These are phyloP conservation scores for Gibbula magus DNA, from an alignment of 2,888 invertebrate genomes.

Conservation along the genomic window DNA sequence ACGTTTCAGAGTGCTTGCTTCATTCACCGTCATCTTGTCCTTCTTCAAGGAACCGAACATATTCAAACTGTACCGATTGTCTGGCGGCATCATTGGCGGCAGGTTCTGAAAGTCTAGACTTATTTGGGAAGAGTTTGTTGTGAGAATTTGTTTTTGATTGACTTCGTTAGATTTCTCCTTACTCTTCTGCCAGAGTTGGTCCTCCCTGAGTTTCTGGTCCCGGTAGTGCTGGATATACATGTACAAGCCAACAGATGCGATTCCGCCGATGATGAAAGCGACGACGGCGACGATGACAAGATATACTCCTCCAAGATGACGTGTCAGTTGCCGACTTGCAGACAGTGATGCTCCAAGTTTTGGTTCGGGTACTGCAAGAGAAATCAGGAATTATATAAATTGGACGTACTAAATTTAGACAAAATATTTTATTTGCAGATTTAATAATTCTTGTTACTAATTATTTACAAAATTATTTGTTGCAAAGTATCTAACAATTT, in stretches of 20 bases:
- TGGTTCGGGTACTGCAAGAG: neutral
- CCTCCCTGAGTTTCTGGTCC: conserved; percentile 26
- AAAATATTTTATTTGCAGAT: too few species aligned
- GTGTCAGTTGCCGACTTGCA: neutral
- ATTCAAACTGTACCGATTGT: conserved; percentile 26
- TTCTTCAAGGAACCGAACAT: conserved; percentile 39
- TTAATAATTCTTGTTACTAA: too few species aligned
- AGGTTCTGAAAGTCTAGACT: conserved; percentile 35
- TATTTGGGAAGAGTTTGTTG: conserved; percentile 29
- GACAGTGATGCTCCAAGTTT: neutral
- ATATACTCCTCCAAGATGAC: conserved; percentile 35
- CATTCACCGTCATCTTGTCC: conserved; percentile 49
- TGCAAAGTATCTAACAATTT: too few species aligned
- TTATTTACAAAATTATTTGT: too few species aligned
- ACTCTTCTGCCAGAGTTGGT: conserved; percentile 28
- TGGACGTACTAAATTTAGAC: too few species aligned
- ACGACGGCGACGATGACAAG: conserved; percentile 54
- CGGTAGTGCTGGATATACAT: conserved; percentile 46
- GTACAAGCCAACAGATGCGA: conserved; percentile 49
- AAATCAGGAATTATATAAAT: neutral
- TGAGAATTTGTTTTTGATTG: conserved; percentile 27
- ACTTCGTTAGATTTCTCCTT: neutral
- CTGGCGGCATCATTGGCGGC: conserved; percentile 17
- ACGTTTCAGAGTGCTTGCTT: conserved; percentile 45
- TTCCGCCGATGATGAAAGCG: conserved; percentile 54